phyloP scores from a whole-genome alignment of 2,888 invertebrate species.

The Drosophila neutralis region DNA sequence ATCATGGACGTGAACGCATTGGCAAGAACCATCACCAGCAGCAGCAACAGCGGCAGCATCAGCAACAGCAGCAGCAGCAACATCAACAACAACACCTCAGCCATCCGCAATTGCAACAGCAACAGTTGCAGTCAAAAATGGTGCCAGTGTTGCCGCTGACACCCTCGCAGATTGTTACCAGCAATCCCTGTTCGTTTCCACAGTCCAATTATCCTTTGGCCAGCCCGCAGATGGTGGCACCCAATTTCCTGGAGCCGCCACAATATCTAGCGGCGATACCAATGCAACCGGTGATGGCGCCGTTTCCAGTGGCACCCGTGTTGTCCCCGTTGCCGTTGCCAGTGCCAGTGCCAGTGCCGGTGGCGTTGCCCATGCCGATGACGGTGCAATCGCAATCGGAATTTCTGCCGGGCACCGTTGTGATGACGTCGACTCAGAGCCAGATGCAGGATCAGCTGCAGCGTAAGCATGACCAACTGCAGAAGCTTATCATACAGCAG shows the following conservation, averaged over 20 bases:
- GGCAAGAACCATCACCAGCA: slow-evolving; percentile 48
- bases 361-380: slow-evolving; percentile 82
- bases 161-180: slow-evolving; percentile 67
- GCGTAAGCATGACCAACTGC: slow-evolving; percentile 93
- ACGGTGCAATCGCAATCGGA: slow-evolving; percentile 76
- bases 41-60: slow-evolving; percentile 44
- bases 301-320: slow-evolving; percentile 86
- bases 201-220: slow-evolving; percentile 86
- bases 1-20: slow-evolving; percentile 43
- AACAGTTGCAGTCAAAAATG: slow-evolving; percentile 72
- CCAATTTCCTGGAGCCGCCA: slow-evolving; percentile 85
- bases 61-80: slow-evolving; percentile 48
- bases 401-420: slow-evolving; percentile 83
- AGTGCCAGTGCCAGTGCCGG: slow-evolving; percentile 68
- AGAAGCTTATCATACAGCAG: slow-evolving; percentile 93
- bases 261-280: slow-evolving; percentile 87
- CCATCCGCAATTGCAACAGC: slow-evolving; percentile 51
- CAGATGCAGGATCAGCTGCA: slow-evolving; percentile 90
- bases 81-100: slow-evolving; percentile 43
- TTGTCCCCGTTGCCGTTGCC: slow-evolving; percentile 85
- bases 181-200: slow-evolving; percentile 84
- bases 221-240: slow-evolving; percentile 74
- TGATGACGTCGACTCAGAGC: slow-evolving; percentile 87
- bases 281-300: slow-evolving; percentile 86
- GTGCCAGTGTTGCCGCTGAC: slow-evolving; percentile 70